These are phyloP conservation scores for Apotomis capreana DNA, from an alignment of 2,888 invertebrate species.

Conservation along the genomic window DNA sequence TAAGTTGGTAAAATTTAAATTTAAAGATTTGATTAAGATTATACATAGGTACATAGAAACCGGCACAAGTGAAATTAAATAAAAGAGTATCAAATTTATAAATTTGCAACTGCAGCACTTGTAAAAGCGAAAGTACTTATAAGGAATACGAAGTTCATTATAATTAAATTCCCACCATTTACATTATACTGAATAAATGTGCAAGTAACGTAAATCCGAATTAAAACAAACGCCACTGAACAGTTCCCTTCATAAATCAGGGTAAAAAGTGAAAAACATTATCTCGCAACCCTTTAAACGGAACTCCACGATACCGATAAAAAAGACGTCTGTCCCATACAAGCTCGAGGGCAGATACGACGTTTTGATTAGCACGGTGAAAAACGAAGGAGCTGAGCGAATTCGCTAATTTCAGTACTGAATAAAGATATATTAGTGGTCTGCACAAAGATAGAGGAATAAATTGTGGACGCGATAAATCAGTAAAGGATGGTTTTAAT, in stretches of 20 bases:
- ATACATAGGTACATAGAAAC: no score
- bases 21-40: no score
- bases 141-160: no score
- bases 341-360: conserved; percentile 3
- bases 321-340: neutral
- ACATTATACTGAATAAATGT: conserved; percentile 14
- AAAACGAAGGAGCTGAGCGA: conserved; percentile 56
- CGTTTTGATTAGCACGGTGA: conserved; percentile 3
- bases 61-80: no score
- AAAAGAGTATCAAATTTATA: no score
- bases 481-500: conserved; percentile 82
- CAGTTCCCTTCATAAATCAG: conserved; percentile 59
- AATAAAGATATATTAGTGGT: conserved; percentile 82
- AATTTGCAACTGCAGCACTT: no score
- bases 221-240: conserved; percentile 45
- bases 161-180: neutral
- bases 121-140: no score
- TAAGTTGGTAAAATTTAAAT: no score
- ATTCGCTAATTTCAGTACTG: conserved; percentile 80
- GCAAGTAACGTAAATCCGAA: conserved; percentile 44
- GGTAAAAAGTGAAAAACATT: conserved; percentile 62
- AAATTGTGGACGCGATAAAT: conserved; percentile 81
- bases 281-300: conserved; percentile 68
- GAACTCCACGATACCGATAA: conserved; percentile 29
- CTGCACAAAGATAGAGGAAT: conserved; percentile 80